Evolutionary conservation across 2,888 invertebrate species (phyloP), one percentile per base, ranked within the genome.

Genomic region (Heteropelma amictum): DNA sequence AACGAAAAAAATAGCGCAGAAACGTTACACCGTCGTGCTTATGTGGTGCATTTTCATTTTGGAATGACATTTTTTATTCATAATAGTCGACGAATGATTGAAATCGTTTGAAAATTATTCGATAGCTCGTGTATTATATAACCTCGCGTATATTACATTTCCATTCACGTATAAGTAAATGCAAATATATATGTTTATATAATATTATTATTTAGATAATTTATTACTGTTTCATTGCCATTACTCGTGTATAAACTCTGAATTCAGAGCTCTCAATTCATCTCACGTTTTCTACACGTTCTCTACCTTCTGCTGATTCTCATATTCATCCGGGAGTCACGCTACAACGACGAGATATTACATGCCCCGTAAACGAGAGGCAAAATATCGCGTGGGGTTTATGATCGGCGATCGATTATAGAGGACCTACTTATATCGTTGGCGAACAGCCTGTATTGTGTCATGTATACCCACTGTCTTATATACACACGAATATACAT

Each of bases 341-440:
- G 69, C 63, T 51, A 64, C 19, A 63, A 33, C 56, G 45, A 45
- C 42, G 64, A 63, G 69, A 61, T 68, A 63, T 61, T 35, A 49
- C 30, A 54, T 58, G 17, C 33, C 40, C 28, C 60, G 49, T n/a
- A 28, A 17, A 17, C 28, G 56, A 30, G 56, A 58, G 42, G 51
- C 54, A 58, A 51, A 64, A 53, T 28, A 70, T 64, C 69, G 73
- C 73, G 73, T 74, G 73, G 73, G 73, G 58, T 70, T 74, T 70
- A 74, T 45, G 73, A 74, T 70, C 73, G 73, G 51, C 69, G 64
- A 70, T 74, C 73, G 73, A 74, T 74, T 74, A 74, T 74, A 74
- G 69, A 74, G 70, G 73, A 74, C 63, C 73, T 70, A 70, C 73
- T 74, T 70, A 70, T 70, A 74, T 74, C 68, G 72, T 73, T 68